Percentiles rank a stretch among this genome's conserved stretches.
Evolutionary conservation across 2,888 invertebrate genomes (phyloP).

Genomic region (Acronicta psi): DNA sequence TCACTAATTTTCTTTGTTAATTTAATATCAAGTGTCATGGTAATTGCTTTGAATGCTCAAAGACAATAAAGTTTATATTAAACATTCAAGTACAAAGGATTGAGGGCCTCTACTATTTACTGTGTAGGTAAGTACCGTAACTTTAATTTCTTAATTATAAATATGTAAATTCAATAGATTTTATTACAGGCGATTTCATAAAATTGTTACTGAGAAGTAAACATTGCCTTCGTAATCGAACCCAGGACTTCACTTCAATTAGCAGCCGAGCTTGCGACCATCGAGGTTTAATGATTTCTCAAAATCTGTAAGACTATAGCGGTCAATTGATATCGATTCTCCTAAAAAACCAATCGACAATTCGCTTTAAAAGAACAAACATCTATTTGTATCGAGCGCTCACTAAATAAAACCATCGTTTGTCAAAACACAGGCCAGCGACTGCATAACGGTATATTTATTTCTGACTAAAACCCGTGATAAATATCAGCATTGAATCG

Average conservation of each 20-base stretch:
- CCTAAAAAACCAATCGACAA: conserved; percentile 5
- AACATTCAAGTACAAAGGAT: conserved; percentile 9
- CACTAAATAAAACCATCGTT: conserved; percentile 41
- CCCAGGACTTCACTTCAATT: too few species aligned
- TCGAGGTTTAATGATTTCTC: background rate
- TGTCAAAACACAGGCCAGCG: conserved; percentile 37
- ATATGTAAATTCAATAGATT: background rate
- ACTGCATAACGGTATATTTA: conserved; percentile 54
- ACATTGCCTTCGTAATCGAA: background rate
- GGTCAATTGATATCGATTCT: background rate
- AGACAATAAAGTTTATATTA: conserved; percentile 7
- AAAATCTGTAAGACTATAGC: background rate
- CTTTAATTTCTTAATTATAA: background rate
- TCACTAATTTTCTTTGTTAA: conserved; percentile 29
- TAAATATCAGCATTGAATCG: conserved; percentile 48
- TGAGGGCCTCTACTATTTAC: conserved; percentile 1
- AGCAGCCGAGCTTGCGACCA: too few species aligned
- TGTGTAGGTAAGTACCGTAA: background rate
- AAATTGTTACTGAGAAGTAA: background rate
- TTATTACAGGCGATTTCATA: background rate
- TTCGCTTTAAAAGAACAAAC: conserved; percentile 8
- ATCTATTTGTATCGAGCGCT: conserved; percentile 14
- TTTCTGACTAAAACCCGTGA: conserved; percentile 41
- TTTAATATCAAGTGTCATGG: conserved; percentile 25
- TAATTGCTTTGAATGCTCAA: conserved; percentile 23